Evolutionary conservation across 2,888 invertebrate species (phyloP).

Genomic region (Balanococcus diminutus): DNA sequence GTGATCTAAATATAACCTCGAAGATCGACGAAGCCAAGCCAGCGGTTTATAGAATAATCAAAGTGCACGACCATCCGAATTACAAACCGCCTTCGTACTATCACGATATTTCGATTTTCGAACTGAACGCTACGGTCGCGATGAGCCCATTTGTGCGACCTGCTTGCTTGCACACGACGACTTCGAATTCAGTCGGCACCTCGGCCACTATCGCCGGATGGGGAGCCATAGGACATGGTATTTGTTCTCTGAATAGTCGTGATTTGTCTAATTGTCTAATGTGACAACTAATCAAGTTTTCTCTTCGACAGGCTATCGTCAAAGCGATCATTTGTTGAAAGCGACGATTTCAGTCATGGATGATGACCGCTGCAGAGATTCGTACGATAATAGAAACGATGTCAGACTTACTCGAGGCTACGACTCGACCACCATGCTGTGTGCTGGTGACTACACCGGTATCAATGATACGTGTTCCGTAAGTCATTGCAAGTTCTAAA

Average conservation of each 20-base stretch:
- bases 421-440: slow-evolving; percentile 60
- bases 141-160: neutral
- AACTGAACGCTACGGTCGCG: neutral
- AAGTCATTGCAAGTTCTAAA: neutral
- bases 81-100: neutral
- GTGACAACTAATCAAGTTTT: no score
- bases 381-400: neutral
- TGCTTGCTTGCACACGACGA: slow-evolving; percentile 23
- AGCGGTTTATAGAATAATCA: neutral
- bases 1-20: neutral
- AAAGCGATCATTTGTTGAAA: slow-evolving; percentile 57
- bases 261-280: no score
- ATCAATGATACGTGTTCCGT: slow-evolving; percentile 63
- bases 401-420: slow-evolving; percentile 12
- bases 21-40: neutral
- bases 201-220: neutral
- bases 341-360: slow-evolving; percentile 55
- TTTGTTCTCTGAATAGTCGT: no score
- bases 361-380: slow-evolving; percentile 36
- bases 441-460: slow-evolving; percentile 62
- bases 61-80: neutral
- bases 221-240: slow-evolving; percentile 18
- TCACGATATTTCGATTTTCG: slow-evolving; percentile 10
- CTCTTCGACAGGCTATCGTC: neutral
- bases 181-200: neutral